Base-by-base conservation (phyloP, 2,888 invertebrate genomes). In the Agrilus biguttatus region DNA sequence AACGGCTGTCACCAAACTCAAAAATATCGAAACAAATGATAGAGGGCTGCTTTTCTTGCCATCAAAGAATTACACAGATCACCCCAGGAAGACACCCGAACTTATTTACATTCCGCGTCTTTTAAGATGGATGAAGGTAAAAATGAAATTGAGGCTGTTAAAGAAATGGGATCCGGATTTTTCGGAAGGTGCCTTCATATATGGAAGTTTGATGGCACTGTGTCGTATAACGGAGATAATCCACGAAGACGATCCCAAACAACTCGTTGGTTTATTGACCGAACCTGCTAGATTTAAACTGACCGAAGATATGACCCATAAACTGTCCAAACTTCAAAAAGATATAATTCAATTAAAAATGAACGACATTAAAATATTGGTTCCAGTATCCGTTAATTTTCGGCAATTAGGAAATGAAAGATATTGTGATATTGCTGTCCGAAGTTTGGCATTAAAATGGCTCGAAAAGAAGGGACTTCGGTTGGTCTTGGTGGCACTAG, bases 181-280 rank as follows among this genome's bases (percentile, higher is more conserved):
- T 47, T 55, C 60, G n/a, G 67, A 67, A 54, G 67, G 67, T 0
- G 63, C 62, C 6, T 67, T 67, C 45, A 66, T 67, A 44, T 66
- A 63, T 45, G 67, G 67, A 13, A 52, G 51, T 6, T 58, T 56
- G 3, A 49, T 55, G 35, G 67, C 67, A 1, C 56, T 66, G 13
- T 66, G 65, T 45, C 53, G 53, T 44, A 62, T 67, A 36, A 65
- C 65, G 1, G 61, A 65, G 45, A 65, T 65, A 41, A 63, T 67
- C 12, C 56, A 58, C 46, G 46, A 50, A n/a, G 55, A 60, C 43
- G 53, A 56, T 44, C 52, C 57, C 3, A 53, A 60, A 19, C 51
- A 61, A 42, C 46, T 67, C 14, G 52, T 59, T 8, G 55, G 54
- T 28, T 47, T 65, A 8, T 47, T 65, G 34, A 63, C 63, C 1